These are phyloP conservation scores for Catharus bicknelli DNA, from an alignment of 2,113 vertebrate species.

Conservation along the genomic window DNA sequence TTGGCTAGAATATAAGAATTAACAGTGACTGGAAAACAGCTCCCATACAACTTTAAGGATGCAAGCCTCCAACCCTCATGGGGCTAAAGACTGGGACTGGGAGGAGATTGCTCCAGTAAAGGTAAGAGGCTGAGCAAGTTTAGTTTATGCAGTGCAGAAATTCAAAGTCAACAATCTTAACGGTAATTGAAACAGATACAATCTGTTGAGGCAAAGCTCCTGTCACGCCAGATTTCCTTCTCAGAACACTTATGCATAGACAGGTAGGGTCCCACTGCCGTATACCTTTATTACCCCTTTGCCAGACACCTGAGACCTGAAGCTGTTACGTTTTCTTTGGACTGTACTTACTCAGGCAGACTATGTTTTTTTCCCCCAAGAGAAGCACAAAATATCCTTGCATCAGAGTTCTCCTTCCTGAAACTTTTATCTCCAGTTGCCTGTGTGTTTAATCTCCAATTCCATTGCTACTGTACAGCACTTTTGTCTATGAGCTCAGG, in stretches of 20 bases:
- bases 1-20: not conserved
- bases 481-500: not conserved
- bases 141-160: not conserved
- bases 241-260: not conserved
- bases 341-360: not conserved
- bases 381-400: conserved; percentile 11
- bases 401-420: not conserved
- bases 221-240: not conserved
- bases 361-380: not conserved
- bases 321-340: not conserved
- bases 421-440: conserved; percentile 1
- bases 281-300: not conserved
- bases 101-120: not conserved
- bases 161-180: conserved; percentile 1
- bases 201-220: not conserved
- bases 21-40: not conserved
- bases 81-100: not conserved
- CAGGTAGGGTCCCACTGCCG: not conserved
- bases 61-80: not conserved
- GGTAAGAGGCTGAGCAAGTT: not conserved
- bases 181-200: not conserved
- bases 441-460: not conserved
- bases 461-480: not conserved
- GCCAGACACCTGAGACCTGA: not conserved
- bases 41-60: not conserved